Conservation (phyloP, 1,140 invertebrate genomes). For the Ephestia elutella region DNA sequence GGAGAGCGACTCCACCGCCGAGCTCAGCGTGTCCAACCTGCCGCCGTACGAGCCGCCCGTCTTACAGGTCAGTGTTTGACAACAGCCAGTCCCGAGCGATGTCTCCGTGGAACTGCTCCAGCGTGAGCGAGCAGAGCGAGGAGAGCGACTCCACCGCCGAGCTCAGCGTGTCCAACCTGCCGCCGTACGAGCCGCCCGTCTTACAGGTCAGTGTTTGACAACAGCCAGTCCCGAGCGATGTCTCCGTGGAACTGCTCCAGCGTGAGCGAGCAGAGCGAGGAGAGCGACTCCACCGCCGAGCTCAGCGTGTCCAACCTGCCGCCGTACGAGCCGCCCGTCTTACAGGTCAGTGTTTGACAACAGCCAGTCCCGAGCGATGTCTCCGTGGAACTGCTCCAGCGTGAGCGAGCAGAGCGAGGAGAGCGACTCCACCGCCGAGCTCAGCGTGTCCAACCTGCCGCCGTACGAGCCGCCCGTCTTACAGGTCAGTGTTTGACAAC, state of each 20-base stretch:
- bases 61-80: slow-evolving; percentile 38
- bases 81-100: slow-evolving; percentile 31
- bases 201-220: slow-evolving; percentile 39
- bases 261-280: slow-evolving; percentile 62
- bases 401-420: slow-evolving; percentile 64
- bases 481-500: slow-evolving; percentile 32
- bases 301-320: slow-evolving; percentile 68
- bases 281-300: slow-evolving; percentile 41
- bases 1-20: slow-evolving; percentile 38
- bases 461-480: slow-evolving; percentile 50
- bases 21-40: slow-evolving; percentile 66
- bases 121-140: slow-evolving; percentile 62
- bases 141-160: slow-evolving; percentile 44
- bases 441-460: slow-evolving; percentile 67
- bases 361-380: slow-evolving; percentile 36
- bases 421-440: slow-evolving; percentile 40
- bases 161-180: slow-evolving; percentile 66
- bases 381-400: slow-evolving; percentile 65
- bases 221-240: slow-evolving; percentile 30
- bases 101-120: slow-evolving; percentile 66
- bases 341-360: slow-evolving; percentile 38
- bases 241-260: slow-evolving; percentile 67
- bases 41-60: slow-evolving; percentile 54
- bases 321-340: slow-evolving; percentile 46
- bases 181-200: slow-evolving; percentile 50